Evolutionary conservation across 2,797 vertebrate genomes (phyloP).

Genomic region (Macropus fuliginosus): DNA sequence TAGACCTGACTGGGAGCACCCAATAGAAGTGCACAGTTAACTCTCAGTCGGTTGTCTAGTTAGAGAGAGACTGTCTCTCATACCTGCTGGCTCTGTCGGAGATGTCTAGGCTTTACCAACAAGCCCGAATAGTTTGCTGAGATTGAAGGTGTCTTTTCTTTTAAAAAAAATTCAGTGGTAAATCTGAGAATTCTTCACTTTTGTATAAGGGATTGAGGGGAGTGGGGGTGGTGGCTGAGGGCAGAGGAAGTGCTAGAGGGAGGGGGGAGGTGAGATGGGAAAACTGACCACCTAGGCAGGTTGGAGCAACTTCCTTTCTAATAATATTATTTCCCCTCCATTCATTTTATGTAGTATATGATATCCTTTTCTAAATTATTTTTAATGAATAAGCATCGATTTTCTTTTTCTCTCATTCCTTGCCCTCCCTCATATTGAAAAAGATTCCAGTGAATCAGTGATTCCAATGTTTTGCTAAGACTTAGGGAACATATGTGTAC

Average conservation of each 20-base stretch:
- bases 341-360: not conserved
- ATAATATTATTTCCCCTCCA: not conserved
- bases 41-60: not conserved
- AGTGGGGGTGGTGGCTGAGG: not conserved
- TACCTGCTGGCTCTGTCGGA: not conserved
- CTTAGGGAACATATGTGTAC: not conserved
- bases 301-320: not conserved
- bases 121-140: slow-evolving; percentile 36
- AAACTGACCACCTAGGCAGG: not conserved
- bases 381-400: not conserved
- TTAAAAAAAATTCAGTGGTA: slow-evolving; percentile 56
- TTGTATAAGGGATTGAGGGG: not conserved
- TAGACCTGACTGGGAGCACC: not conserved
- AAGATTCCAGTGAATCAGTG: not conserved
- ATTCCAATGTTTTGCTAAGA: not conserved
- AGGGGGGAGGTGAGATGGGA: not conserved
- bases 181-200: slow-evolving; percentile 46
- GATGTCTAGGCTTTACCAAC: not conserved
- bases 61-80: slow-evolving; percentile 15
- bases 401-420: not conserved
- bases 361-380: not conserved
- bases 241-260: not conserved
- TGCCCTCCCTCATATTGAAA: not conserved
- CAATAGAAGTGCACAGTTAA: not conserved
- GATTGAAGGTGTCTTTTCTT: slow-evolving; percentile 46